Percentiles rank a stretch among this genome's conserved stretches.
Evolutionary conservation across 92 coral and sea anemone species (phyloP).

Genomic region (Umimayanthus kanabou): DNA sequence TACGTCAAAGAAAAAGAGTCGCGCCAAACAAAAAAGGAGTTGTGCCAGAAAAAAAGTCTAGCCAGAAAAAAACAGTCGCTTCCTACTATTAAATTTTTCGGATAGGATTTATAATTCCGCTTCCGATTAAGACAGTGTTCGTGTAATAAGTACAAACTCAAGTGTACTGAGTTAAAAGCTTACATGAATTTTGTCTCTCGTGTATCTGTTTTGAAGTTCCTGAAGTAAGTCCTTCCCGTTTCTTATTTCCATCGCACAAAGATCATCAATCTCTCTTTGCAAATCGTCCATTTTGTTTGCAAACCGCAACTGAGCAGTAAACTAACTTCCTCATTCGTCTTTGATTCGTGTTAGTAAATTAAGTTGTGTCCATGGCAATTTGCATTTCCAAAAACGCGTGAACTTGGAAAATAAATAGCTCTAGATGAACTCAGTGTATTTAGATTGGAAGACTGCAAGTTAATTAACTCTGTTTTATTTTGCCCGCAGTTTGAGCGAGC

Average conservation of each 20-base stretch:
- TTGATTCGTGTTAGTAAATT: not conserved
- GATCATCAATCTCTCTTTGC: not conserved
- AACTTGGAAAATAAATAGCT: not conserved
- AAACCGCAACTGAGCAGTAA: not conserved
- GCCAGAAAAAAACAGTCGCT: no score
- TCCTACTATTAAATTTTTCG: no score
- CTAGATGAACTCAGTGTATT: no score
- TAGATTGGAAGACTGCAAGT: not conserved
- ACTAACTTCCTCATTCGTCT: not conserved
- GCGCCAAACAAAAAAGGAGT: no score
- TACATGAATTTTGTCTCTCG: constrained; percentile 11
- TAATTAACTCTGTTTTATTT: not conserved
- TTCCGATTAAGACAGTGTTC: not conserved
- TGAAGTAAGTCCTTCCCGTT: constrained; percentile 6
- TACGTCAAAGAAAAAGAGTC: no score
- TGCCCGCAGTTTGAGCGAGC: not conserved
- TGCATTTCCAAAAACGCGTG: not conserved
- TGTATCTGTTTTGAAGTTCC: constrained; percentile 22
- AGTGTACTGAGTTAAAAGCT: not conserved
- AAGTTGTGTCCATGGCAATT: not conserved
- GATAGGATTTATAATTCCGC: no score
- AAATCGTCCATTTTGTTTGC: not conserved
- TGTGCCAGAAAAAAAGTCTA: no score
- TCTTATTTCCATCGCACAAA: constrained; percentile 5
- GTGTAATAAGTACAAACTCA: not conserved